These are phyloP conservation scores for Folsomia candida DNA, from an alignment of 2,888 invertebrate genomes.

Conservation along the genomic window DNA sequence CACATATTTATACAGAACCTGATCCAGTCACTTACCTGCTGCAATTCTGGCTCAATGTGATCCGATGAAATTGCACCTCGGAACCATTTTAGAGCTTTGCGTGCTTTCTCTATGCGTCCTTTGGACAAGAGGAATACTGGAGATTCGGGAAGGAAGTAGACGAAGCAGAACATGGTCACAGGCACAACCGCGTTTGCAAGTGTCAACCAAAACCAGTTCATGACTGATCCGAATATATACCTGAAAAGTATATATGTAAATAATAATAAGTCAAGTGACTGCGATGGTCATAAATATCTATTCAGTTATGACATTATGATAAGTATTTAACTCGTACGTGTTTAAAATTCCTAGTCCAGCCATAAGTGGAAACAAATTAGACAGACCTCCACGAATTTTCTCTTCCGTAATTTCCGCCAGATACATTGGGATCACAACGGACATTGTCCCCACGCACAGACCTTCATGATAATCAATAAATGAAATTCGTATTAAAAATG, in stretches of 20 bases:
- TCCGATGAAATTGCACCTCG: constrained; percentile 67
- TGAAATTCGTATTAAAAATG: too few species aligned
- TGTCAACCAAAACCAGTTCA: constrained; percentile 35
- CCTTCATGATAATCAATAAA: constrained; percentile 70
- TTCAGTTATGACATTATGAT: neutral
- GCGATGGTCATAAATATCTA: neutral
- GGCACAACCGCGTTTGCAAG: constrained; percentile 19
- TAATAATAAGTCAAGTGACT: too few species aligned
- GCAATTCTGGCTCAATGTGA: constrained; percentile 63
- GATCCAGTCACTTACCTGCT: constrained; percentile 61
- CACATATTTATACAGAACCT: too few species aligned
- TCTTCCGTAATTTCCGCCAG: constrained; percentile 82
- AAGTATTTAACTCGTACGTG: constrained; percentile 25
- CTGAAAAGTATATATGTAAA: constrained; percentile 7
- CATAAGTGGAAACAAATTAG: constrained; percentile 83
- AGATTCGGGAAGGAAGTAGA: constrained; percentile 74
- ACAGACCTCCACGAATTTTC: constrained; percentile 76
- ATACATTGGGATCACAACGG: constrained; percentile 79
- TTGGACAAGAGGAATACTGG: constrained; percentile 68
- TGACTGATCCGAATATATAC: constrained; percentile 29
- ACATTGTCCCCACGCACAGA: constrained; percentile 74
- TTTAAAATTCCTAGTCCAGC: constrained; percentile 54
- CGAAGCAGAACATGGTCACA: too few species aligned
- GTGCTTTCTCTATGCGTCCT: constrained; percentile 62
- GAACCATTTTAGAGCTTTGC: constrained; percentile 67